Base-by-base conservation (phyloP, 2,797 vertebrate species). In the Micrastur ruficollis region DNA sequence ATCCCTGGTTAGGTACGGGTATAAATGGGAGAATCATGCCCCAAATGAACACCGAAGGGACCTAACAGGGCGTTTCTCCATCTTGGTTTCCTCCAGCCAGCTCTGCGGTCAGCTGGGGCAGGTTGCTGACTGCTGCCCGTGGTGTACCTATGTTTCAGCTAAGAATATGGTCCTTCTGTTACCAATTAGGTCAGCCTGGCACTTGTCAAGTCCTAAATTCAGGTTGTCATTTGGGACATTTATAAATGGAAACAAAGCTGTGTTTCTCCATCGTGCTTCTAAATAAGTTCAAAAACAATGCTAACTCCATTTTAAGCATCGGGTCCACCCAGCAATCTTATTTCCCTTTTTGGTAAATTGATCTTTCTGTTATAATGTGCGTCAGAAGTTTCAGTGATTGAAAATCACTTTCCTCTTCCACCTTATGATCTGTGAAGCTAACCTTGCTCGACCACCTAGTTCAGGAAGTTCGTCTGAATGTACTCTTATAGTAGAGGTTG, bases 321-420 rank as follows among this genome's bases (percentile, higher is more conserved):
- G 46, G 59, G 92, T 97, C 96, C 96, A 95, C 97, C 96, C 97
- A 97, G 95, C 86, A 98, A 98, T 98, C 97, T 96, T 96, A 95
- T 71, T 78, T 87, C 76, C 42, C 81, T 95, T 97, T 96, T 95
- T 89, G 89, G 95, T 73, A 95, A 82, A 96, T 95, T 91, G 88
- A 95, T 96, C 71, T 94, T 95, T 89, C 40, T 53, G n/a, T 89
- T 89, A 73, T 74, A 93, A 89, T 67, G 31, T 86, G 56, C 6
- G 4, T 71, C 78, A 94, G 66, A 80, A 55, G 32, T 66, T 93
- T 95, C 89, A 70, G 22, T 84, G 79, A 58, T 56, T 78, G 68
- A 92, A 96, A 92, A 95, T 83, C 62, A 79, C 52, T 92, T 90
- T 90, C 50, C 31, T 92, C 38, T 80, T 70, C 85, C 74, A 95